Evolutionary conservation across 2,797 vertebrate species (phyloP), one percentile per base, ranked within the genome.

Genomic region (Paedocypris micromegethes): DNA sequence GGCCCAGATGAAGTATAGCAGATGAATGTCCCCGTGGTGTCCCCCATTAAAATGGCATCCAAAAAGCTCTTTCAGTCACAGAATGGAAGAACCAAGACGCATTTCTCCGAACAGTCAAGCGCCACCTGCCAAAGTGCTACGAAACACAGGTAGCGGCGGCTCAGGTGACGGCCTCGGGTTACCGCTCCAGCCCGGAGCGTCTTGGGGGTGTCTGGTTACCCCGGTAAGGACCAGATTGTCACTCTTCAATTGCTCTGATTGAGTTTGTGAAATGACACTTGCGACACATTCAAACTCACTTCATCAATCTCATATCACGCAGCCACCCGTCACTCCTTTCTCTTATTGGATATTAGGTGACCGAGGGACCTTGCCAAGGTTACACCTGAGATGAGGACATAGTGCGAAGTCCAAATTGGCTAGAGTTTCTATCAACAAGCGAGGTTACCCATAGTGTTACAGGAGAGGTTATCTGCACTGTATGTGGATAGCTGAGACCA

Each of bases 141-240:
- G 58, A 59, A 69, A 66, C 72, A 72, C 64, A 58, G 73, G 55
- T 58, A 61, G 69, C 52, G 63, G 40, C 55, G 23, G 64, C 68
- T 80, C 78, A 64, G 39, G 78, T 79, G 61, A 71, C 79, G 4
- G 70, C 59, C 70, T 82, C 76, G 8, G 51, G 70, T 83, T 82
- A 65, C 80, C 40, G 67, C 53, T 52, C 57, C 9, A n/a, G 67
- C 40, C 50, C 55, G 70, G 56, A 66, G 66, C 50, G 55, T 56
- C 48, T 58, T 38, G 73, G 38, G 44, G 38, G 64, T 55, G 45
- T 77, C 55, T 55, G 41, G 54, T 80, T 79, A 76, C 78, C 57
- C 61, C 68, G 38, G 62, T 44, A 48, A 55, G 43, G 61, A 64
- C 62, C 48, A 53, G 72, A 71, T 67, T 55, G 40, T 72, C 68